Evolutionary conservation across 30 jellyfish, hydroid and myxozoan genomes (phyloP), one percentile per base, ranked within the genome.

Genomic region (Rhopilema esculentum): DNA sequence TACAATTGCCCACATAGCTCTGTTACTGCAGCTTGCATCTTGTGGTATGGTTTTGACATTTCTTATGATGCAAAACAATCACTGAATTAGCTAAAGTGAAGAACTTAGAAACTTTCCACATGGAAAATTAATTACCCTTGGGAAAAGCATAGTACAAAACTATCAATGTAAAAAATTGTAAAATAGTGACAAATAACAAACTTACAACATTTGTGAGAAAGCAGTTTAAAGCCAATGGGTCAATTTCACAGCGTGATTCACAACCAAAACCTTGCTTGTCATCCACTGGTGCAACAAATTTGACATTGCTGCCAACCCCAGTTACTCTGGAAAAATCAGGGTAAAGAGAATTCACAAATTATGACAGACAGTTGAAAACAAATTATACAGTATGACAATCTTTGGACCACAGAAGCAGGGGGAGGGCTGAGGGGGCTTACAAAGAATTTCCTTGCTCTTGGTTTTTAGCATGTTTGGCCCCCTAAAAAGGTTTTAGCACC

Each of bases 171-270:
- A 40, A 2, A 40, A 40, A 40, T 40, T n/a, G n/a, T n/a, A n/a
- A n/a, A n/a, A n/a, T n/a, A n/a, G n/a, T n/a, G n/a, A n/a, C n/a
- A 31, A 49, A 8, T 21, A 77, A 21, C 1, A 18, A 1, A 77
- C 95, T 76, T 77, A 91, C 97, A 53, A 91, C 86, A 66, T 91
- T 91, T 21, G 91, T 91, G 25, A 83, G 85, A 49, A 91, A 91
- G 73, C 97, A 91, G 17, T 91, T 89, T 24, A 91, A 61, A 12
- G 97, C 97, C 21, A 85, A 61, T 27, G 93, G 85, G 63, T 91
- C 95, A 69, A 53, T 74, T 22, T 84, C 86, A 53, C 97, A 91
- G 50, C 65, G 83, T 6, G 75, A 18, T 0, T 69, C 80, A 49
- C 57, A 80, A 24, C 32, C 85, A 74, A 69, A 64, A 19, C 57